Base-by-base conservation (phyloP, 2,113 vertebrate species). In the Serinus canaria region DNA sequence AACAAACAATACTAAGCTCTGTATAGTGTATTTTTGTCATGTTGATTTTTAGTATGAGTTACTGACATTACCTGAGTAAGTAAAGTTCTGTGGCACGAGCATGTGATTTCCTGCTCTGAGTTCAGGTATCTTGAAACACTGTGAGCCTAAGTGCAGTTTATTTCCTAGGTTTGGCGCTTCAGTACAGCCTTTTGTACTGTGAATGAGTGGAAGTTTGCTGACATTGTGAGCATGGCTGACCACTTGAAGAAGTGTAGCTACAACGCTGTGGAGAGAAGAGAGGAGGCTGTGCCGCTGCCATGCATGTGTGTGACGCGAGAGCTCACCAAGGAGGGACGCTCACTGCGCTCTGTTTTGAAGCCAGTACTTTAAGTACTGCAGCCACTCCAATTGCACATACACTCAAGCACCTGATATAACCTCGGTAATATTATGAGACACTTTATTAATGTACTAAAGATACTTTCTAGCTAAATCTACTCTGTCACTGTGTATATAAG, bases 131-230 rank as follows among this genome's bases (percentile, higher is more conserved):
- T 92, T 91, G 41, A 89, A 94, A 21, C 28, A 35, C 13, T 69
- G 87, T 85, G 89, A 97, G 88, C 93, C 92, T 97, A 87, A 98
- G 37, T 92, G 72, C 70, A 59, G 82, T 49, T 97, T 97, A 77
- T 97, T 83, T 97, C 94, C 66, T 96, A 99, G 99, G 99, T 99
- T 24, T 99, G 99, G 99, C 97, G 98, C 96, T 99, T 99, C 98
- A 99, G 99, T 97, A 99, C 99, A 25, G 98, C 99, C 49, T 99
- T 99, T 97, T 99, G 98, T 97, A 98, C 98, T 2, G 99, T 99
- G 89, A 98, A 97, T 2, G 98, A 98, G 7, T 99, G 99, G 99
- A 99, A 98, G 64, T 99, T 99, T 97, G 98, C 98, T 14, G 98
- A 99, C 93, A 98, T 99, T 72, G 96, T 99, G 85, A 99, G 99